Evolutionary conservation across 1,140 invertebrate genomes (phyloP).

Genomic region (Hycleus cichorii): DNA sequence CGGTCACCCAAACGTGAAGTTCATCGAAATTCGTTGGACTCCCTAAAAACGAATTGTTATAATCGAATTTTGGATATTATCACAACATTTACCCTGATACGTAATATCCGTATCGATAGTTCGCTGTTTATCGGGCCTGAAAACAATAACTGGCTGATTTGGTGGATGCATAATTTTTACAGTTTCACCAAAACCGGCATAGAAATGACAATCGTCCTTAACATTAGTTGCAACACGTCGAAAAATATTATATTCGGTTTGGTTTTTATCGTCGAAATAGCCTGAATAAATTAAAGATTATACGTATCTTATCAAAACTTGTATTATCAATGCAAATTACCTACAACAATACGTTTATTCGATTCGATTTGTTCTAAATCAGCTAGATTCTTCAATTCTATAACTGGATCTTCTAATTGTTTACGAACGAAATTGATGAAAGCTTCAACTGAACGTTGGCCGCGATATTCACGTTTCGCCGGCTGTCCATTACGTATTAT

Average conservation of each 20-base stretch:
- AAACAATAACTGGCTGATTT: constrained; percentile 69
- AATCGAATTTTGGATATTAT: no score
- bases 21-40: constrained; percentile 68
- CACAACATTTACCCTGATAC: constrained; percentile 38
- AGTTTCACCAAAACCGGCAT: constrained; percentile 85
- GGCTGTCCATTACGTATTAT: constrained; percentile 90
- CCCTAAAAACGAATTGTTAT: constrained; percentile 42
- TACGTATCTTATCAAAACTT: not conserved
- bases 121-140: constrained; percentile 67
- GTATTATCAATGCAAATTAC: constrained; percentile 34
- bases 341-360: constrained; percentile 87
- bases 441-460: constrained; percentile 72
- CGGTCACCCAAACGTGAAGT: constrained; percentile 76
- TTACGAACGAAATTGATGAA: constrained; percentile 82
- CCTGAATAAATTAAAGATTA: constrained; percentile 21
- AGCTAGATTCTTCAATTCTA: constrained; percentile 65
- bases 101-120: constrained; percentile 78
- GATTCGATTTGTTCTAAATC: constrained; percentile 76
- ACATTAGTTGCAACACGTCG: constrained; percentile 78
- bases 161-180: constrained; percentile 76
- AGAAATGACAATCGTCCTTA: constrained; percentile 94
- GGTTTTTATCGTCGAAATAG: constrained; percentile 80
- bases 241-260: constrained; percentile 72
- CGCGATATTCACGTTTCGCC: constrained; percentile 92
- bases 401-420: constrained; percentile 84